A percentile compares a stretch with the other conserved stretches of the same genome.
Evolutionary conservation across 2,113 vertebrate genomes (phyloP).

Genomic region (Pygoscelis adeliae): DNA sequence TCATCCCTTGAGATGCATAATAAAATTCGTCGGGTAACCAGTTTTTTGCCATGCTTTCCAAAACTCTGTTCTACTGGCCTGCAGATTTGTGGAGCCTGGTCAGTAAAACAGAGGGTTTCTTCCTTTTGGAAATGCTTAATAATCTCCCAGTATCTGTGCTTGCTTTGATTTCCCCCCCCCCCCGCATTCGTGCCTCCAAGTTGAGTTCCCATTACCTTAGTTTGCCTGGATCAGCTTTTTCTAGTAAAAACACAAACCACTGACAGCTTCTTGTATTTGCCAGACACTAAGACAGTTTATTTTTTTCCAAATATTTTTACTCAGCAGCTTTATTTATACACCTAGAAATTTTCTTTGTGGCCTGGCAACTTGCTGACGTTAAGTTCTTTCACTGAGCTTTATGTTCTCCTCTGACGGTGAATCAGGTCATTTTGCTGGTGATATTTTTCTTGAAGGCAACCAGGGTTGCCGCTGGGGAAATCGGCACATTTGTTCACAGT

Average conservation of each 20-base stretch:
- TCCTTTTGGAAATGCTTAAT: not conserved
- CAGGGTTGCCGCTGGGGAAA: not conserved
- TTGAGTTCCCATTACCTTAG: not conserved
- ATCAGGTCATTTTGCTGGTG: not conserved
- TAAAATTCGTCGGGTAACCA: not conserved
- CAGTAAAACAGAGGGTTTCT: not conserved
- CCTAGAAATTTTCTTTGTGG: not conserved
- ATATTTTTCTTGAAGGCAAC: not conserved
- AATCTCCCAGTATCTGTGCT: not conserved
- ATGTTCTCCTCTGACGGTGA: not conserved
- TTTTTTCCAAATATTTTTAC: not conserved
- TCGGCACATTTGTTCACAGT: fast-evolving
- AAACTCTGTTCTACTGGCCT: not conserved
- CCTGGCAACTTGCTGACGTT: not conserved
- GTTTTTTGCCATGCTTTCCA: not conserved
- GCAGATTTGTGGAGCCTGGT: not conserved
- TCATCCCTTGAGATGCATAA: not conserved
- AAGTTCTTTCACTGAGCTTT: not conserved
- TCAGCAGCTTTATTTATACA: not conserved
- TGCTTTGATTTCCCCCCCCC: not conserved
- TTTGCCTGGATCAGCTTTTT: not conserved
- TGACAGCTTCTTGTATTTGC: not conserved
- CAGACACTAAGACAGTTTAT: not conserved
- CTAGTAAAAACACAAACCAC: not conserved
- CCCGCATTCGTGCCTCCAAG: not conserved